phyloP scores from a whole-genome alignment of 2,113 vertebrate genomes.

The Athene cunicularia region DNA sequence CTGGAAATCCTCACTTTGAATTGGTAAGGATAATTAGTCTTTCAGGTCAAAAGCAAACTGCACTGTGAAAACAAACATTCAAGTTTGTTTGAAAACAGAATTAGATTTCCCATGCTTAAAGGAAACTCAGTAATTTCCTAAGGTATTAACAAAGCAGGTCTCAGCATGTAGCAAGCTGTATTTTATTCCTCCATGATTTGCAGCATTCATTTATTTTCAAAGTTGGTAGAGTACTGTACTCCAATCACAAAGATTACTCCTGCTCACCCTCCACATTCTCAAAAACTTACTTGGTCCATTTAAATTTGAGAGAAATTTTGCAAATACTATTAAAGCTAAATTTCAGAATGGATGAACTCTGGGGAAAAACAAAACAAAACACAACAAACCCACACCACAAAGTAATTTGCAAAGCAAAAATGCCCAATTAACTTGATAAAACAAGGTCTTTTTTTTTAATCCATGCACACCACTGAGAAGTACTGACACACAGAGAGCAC shows the following conservation, averaged over 20 bases:
- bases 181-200: slow-evolving; percentile 4
- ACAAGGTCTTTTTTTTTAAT: not conserved
- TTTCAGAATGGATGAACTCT: not conserved
- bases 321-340: not conserved
- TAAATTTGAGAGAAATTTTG: not conserved
- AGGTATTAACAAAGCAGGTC: slow-evolving; percentile 61
- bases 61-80: slow-evolving; percentile 46
- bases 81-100: slow-evolving; percentile 68
- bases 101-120: slow-evolving; percentile 56
- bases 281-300: not conserved
- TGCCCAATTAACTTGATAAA: not conserved
- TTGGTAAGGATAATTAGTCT: slow-evolving; percentile 54
- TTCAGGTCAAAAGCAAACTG: slow-evolving; percentile 45
- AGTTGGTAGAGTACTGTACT: not conserved
- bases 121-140: slow-evolving; percentile 55
- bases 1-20: slow-evolving; percentile 64
- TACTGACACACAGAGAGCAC: too few species aligned
- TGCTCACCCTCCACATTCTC: not conserved
- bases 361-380: too few species aligned
- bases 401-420: not conserved
- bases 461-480: too few species aligned
- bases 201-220: slow-evolving; percentile 6
- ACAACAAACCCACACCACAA: not conserved
- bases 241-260: not conserved
- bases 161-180: slow-evolving; percentile 3